Evolutionary conservation across 2,797 vertebrate species (phyloP).

Genomic region (Alca torda): DNA sequence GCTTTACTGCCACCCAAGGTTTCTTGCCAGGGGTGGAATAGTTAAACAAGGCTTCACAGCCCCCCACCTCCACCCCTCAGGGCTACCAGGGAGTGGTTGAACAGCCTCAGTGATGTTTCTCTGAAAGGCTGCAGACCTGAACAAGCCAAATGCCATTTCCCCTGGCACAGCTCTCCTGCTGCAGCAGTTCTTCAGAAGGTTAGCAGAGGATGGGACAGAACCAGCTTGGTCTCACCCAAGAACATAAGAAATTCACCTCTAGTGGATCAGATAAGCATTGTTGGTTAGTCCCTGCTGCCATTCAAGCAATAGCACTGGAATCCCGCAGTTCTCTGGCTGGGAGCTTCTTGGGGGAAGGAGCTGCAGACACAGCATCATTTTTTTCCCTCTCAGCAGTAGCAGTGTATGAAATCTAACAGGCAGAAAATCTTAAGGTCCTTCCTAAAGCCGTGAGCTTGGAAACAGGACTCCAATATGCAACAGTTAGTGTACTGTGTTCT

Average conservation of each 20-base stretch:
- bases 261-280: neutral
- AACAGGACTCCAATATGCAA: neutral
- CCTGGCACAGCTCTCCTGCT: neutral
- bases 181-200: neutral
- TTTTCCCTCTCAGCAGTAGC: neutral
- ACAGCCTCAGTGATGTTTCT: neutral
- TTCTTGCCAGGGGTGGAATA: neutral
- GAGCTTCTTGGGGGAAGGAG: neutral
- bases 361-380: neutral
- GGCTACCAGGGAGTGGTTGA: neutral
- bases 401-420: neutral
- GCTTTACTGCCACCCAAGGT: neutral
- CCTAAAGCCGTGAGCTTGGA: neutral
- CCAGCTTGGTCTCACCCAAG: neutral
- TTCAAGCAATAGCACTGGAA: neutral
- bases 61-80: neutral
- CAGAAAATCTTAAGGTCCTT: neutral
- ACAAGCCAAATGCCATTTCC: neutral
- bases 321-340: neutral
- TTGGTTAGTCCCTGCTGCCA: neutral
- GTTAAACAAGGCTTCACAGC: neutral
- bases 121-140: neutral
- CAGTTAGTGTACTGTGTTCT: rapidly evolving
- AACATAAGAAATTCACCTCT: neutral
- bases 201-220: neutral